Evolutionary conservation across 2,888 invertebrate species (phyloP).

Genomic region (Volucella inanis): DNA sequence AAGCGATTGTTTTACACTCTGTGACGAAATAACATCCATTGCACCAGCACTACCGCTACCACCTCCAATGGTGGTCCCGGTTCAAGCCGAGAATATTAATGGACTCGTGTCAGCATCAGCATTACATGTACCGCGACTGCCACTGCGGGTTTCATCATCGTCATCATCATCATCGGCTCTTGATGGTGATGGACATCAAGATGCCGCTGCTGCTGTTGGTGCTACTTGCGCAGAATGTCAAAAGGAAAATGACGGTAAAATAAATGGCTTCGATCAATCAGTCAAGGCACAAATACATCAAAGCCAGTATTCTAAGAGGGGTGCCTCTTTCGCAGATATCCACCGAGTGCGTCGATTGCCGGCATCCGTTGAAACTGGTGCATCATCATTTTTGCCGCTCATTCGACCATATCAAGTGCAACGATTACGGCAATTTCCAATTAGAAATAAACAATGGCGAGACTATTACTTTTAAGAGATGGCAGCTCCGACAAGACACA

Average conservation of each 20-base stretch:
- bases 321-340: slow-evolving; percentile 19
- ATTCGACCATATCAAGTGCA: slow-evolving; percentile 63
- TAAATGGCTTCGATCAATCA: slow-evolving; percentile 82
- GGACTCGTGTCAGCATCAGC: slow-evolving; percentile 57
- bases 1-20: slow-evolving; percentile 50
- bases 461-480: slow-evolving; percentile 55
- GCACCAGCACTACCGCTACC: slow-evolving; percentile 2
- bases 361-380: slow-evolving; percentile 54
- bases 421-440: slow-evolving; percentile 68
- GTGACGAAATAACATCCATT: slow-evolving; percentile 41
- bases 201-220: slow-evolving; percentile 41
- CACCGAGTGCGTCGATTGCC: slow-evolving; percentile 35
- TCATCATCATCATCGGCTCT: slow-evolving; percentile 28
- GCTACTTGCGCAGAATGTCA: slow-evolving; percentile 69
- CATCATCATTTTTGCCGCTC: slow-evolving; percentile 64
- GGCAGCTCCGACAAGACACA: slow-evolving; percentile 23
- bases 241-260: slow-evolving; percentile 79
- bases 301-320: slow-evolving; percentile 51
- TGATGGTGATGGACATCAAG: slow-evolving; percentile 54
- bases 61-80: slow-evolving; percentile 22
- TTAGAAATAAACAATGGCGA: slow-evolving; percentile 69
- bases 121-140: slow-evolving; percentile 53
- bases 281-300: slow-evolving; percentile 78
- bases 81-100: slow-evolving; percentile 60
- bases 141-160: slow-evolving; percentile 31